phyloP scores from a whole-genome alignment of 2,888 invertebrate genomes.

The Syritta pipiens region DNA sequence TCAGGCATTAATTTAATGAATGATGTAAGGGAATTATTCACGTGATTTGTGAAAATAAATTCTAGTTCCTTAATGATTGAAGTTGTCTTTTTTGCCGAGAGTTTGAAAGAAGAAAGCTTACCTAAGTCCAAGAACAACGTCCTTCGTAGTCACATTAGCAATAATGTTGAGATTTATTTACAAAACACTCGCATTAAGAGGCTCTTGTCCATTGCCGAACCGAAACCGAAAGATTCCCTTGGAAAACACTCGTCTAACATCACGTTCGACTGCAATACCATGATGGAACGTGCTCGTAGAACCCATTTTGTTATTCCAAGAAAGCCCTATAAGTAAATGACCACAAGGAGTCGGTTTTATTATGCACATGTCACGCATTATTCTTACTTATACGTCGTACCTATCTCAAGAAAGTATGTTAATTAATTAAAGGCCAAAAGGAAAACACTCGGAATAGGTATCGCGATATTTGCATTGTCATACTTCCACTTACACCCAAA shows the following conservation, averaged over 20 bases:
- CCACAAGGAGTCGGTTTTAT: constrained; percentile 9
- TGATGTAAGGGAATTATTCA: too few species aligned
- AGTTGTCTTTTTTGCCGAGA: too few species aligned
- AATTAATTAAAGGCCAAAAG: constrained; percentile 14
- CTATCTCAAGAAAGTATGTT: constrained; percentile 1
- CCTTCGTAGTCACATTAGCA: too few species aligned
- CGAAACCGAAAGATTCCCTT: neutral
- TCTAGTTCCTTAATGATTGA: too few species aligned
- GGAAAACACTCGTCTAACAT: neutral
- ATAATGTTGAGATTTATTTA: too few species aligned
- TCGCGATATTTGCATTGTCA: neutral
- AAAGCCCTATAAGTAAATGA: neutral
- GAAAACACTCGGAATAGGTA: neutral
- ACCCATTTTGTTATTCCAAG: neutral
- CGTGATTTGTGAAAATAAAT: too few species aligned
- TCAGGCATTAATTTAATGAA: too few species aligned
- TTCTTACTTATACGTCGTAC: constrained; percentile 18
- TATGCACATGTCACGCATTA: constrained; percentile 4
- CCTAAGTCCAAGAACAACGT: too few species aligned
- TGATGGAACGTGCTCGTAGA: constrained; percentile 15
- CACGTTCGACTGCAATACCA: constrained; percentile 23
- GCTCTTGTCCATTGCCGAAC: neutral
- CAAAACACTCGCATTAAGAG: neutral
- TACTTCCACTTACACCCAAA: neutral
- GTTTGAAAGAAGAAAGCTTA: too few species aligned